Conservation (phyloP, 2,113 vertebrate species). For the Vulpes lagopus region DNA sequence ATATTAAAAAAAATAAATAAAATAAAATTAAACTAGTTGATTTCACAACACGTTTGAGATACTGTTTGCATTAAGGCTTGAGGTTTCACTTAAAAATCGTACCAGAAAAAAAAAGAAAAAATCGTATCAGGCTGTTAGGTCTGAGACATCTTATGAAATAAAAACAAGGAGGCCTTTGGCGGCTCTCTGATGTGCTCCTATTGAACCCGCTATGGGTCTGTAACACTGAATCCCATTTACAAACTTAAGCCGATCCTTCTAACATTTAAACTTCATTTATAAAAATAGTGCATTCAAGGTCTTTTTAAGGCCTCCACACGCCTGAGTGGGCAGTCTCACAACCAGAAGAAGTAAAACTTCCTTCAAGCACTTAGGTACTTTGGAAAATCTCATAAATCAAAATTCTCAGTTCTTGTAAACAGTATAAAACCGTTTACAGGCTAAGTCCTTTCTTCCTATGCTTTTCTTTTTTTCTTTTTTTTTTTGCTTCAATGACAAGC, state of each 20-base stretch:
- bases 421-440: not conserved
- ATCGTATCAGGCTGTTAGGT: not conserved
- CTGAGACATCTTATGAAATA: conserved; percentile 21
- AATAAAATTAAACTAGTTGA: conserved; percentile 51
- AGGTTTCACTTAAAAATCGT: conserved; percentile 20
- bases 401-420: conserved; percentile 48
- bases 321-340: not conserved
- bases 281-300: not conserved
- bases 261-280: conserved; percentile 17
- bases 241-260: not conserved
- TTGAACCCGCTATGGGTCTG: not conserved
- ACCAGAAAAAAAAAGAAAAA: not conserved
- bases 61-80: not conserved
- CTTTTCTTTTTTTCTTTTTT: not conserved
- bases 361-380: conserved; percentile 45
- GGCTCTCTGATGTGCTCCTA: not conserved
- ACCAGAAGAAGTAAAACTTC: not conserved
- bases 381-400: conserved; percentile 33
- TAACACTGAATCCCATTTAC: not conserved
- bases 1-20: too few species aligned
- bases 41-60: conserved; percentile 6
- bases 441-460: conserved; percentile 20
- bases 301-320: not conserved
- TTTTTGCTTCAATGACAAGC: conserved; percentile 3
- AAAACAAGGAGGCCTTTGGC: not conserved